Conservation (phyloP, 2,797 vertebrate genomes). For the Falco naumanni region DNA sequence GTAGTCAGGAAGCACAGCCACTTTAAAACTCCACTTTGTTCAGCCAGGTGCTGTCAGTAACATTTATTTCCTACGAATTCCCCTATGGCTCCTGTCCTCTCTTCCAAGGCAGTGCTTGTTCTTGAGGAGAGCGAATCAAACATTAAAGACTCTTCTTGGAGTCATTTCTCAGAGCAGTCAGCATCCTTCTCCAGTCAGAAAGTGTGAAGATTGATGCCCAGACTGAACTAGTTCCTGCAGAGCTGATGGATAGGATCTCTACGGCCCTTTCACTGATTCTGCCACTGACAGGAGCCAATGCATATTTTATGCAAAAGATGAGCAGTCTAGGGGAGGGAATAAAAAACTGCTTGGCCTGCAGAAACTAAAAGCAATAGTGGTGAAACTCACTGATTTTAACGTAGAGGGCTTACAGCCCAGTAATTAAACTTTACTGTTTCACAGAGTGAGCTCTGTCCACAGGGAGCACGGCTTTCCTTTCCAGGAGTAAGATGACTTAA, state of each 20-base stretch:
- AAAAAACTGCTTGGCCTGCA: background rate
- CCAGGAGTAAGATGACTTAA: background rate
- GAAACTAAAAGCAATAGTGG: background rate
- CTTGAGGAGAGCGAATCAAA: background rate
- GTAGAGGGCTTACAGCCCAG: background rate
- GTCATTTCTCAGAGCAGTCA: background rate
- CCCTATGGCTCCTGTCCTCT: background rate
- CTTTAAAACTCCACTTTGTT: background rate
- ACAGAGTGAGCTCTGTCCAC: background rate
- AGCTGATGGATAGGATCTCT: background rate
- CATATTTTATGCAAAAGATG: background rate
- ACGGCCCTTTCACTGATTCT: background rate
- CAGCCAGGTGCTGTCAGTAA: background rate
- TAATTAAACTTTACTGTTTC: background rate
- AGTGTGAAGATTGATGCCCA: background rate
- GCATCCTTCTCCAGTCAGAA: background rate
- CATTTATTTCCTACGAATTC: background rate
- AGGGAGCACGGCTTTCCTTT: background rate
- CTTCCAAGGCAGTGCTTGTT: background rate
- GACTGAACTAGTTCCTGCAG: background rate
- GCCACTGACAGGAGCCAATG: background rate
- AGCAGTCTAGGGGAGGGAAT: background rate
- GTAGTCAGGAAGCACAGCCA: background rate
- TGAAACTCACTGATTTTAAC: background rate
- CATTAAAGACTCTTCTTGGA: background rate